Conservation (phyloP, 2,113 vertebrate genomes). For the Puma concolor region DNA sequence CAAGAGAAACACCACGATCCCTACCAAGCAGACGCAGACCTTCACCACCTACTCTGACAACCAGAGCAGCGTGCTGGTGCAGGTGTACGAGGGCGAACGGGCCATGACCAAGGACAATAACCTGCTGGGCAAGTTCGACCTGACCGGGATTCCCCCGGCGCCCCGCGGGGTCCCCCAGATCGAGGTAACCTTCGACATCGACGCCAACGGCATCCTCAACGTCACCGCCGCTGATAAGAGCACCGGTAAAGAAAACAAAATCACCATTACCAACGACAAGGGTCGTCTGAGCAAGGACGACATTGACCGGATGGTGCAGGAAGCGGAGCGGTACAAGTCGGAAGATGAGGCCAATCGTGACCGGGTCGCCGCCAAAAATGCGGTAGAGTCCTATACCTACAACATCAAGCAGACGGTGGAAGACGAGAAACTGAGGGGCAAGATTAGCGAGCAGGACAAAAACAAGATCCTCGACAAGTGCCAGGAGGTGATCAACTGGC, state of each 20-base stretch:
- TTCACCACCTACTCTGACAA: constrained; percentile 92
- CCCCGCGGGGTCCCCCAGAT: constrained; percentile 90
- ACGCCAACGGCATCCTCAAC: constrained; percentile 90
- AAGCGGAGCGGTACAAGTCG: constrained; percentile 90
- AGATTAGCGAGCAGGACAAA: constrained; percentile 90
- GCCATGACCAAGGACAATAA: constrained; percentile 93
- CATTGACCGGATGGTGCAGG: constrained; percentile 91
- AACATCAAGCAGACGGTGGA: constrained; percentile 90
- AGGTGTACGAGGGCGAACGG: constrained; percentile 89
- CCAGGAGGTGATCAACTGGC: constrained; percentile 88
- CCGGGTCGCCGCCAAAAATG: constrained; percentile 88
- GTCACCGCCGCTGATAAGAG: constrained; percentile 90
- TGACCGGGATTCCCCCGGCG: constrained; percentile 88
- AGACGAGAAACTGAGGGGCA: constrained; percentile 90
- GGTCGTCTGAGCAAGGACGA: constrained; percentile 91
- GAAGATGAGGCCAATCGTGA: constrained; percentile 89
- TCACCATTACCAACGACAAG: constrained; percentile 92
- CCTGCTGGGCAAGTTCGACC: constrained; percentile 90
- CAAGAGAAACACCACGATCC: constrained; percentile 91
- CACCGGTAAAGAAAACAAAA: constrained; percentile 91
- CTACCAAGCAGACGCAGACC: constrained; percentile 92
- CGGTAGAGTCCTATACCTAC: constrained; percentile 89
- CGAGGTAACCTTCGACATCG: constrained; percentile 90
- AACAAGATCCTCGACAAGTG: constrained; percentile 89
- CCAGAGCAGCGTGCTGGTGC: constrained; percentile 89